These are phyloP conservation scores for Erpetoichthys calabaricus DNA, from an alignment of 2,797 vertebrate genomes.

Conservation along the genomic window DNA sequence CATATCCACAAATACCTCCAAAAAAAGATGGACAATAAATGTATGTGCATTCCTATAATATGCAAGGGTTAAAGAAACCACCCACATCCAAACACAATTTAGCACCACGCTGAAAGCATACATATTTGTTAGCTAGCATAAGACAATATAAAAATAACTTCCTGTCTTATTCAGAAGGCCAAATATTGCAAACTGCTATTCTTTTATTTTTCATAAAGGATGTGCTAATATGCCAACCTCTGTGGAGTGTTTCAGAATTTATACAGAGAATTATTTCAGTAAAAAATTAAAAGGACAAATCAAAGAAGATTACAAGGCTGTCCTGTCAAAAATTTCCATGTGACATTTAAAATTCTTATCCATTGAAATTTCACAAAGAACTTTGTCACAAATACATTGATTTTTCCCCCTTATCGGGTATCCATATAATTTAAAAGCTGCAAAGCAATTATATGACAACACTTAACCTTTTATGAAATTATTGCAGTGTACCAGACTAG, in stretches of 20 bases:
- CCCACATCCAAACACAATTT: too few relatives aligned
- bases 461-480: conserved; percentile 11
- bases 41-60: too few relatives aligned
- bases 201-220: too few relatives aligned
- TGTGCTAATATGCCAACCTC: too few relatives aligned
- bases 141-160: too few relatives aligned
- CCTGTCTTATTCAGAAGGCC: too few relatives aligned
- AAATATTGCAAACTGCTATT: too few relatives aligned
- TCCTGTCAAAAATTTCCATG: not conserved
- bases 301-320: conserved; percentile 6
- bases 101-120: too few relatives aligned
- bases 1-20: too few relatives aligned
- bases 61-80: too few relatives aligned
- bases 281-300: conserved; percentile 3
- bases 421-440: conserved; percentile 10
- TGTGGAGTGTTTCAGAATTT: not conserved
- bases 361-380: conserved; percentile 8
- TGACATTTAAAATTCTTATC: conserved; percentile 3
- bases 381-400: conserved; percentile 9
- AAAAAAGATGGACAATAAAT: too few relatives aligned
- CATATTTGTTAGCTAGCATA: too few relatives aligned
- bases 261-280: not conserved
- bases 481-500: not conserved
- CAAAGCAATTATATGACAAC: conserved; percentile 10
- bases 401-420: conserved; percentile 12